Evolutionary conservation across 2,113 vertebrate species (phyloP).

Genomic region (Camelus bactrianus): DNA sequence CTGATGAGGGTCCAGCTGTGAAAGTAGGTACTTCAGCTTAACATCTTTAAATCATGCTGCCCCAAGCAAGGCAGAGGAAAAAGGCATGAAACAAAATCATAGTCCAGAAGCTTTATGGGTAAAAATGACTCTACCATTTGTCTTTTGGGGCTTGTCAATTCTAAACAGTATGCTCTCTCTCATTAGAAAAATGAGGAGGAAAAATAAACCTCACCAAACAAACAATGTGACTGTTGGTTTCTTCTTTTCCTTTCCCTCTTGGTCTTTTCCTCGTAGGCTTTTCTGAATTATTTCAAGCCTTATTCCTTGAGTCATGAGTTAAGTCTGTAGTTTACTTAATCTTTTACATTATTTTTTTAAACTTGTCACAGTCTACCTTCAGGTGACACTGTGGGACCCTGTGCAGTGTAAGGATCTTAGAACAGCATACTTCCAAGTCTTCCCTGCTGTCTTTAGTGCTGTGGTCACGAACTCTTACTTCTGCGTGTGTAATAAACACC

Average conservation of each 20-base stretch:
- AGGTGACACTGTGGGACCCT: background rate
- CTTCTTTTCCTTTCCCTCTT: background rate
- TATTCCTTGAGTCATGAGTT: background rate
- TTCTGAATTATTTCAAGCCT: background rate
- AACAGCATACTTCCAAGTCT: background rate
- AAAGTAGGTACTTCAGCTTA: background rate
- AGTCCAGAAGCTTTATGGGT: background rate
- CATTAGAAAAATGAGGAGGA: background rate
- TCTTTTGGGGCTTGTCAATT: background rate
- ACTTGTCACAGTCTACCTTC: background rate
- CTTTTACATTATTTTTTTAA: conserved; percentile 10
- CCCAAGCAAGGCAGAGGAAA: background rate
- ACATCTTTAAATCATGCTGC: background rate
- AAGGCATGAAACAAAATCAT: background rate
- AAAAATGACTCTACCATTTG: background rate
- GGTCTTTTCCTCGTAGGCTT: background rate
- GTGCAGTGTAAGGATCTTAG: background rate
- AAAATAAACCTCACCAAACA: background rate
- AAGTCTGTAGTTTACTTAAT: background rate
- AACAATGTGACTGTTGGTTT: background rate
- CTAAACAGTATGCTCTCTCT: background rate
- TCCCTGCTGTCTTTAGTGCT: background rate
- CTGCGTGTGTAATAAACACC: background rate
- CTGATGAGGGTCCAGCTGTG: background rate
- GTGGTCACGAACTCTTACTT: background rate